Base-by-base conservation (phyloP, 2,888 invertebrate species). In the Ennomos fuscantarius region DNA sequence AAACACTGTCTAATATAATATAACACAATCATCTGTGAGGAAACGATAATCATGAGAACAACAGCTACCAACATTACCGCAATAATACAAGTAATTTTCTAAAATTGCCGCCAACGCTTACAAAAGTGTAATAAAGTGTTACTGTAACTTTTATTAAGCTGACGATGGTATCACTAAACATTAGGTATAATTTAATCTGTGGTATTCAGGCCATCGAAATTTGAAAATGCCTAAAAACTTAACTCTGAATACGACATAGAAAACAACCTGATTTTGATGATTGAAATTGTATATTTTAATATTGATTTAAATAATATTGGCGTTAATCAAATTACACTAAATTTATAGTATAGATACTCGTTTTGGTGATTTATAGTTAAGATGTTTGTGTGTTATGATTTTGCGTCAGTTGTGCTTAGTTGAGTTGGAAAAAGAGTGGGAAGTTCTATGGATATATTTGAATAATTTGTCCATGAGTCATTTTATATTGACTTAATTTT, bases 21-120 rank as follows among this genome's bases (percentile, higher is more conserved):
- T 24, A 11, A 48, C 15, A 54, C 47, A 42, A 47, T 54, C 42
- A 44, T 31, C 39, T 24, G 48, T 49, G 48, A 39, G 55, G 44
- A 43, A 42, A 33, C 12, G 12, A 33, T 51, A 15, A 50, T 41
- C 36, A 15, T 41, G 24, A 0, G 13, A 9, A 62, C 45, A 62
- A 59, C 53, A 52, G 55, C 49, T 60, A 47, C 43, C 48, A 41
- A 47, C 50, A 49, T 58, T 60, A 61, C 63, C 53, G 65, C 57
- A 68, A 65, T 70, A 68, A 67, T 65, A 57, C 40, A 52, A 53
- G 65, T 63, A 69, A 70, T 69, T 66, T 66, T 33, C 51, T 58
- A 43, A 60, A 66, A 67, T 66, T 65, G 55, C 61, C 12, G 40
- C 12, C 40, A 36, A 58, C 55, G 60, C 57, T 66, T 65, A 60